Evolutionary conservation across 2,888 invertebrate genomes (phyloP), one percentile per base, ranked within the genome.

Genomic region (Cryptus armator): DNA sequence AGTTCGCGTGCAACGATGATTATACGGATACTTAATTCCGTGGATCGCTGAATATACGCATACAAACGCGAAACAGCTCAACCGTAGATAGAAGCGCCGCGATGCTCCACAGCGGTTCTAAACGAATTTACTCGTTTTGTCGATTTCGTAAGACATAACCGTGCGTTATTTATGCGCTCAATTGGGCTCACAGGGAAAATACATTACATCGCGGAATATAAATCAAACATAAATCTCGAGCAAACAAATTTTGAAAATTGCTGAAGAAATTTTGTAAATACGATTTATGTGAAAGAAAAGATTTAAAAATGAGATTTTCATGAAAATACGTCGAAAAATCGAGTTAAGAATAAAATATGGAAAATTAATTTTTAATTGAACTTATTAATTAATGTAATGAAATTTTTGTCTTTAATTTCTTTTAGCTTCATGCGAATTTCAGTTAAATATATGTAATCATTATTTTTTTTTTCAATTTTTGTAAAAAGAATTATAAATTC

Each of bases 21-120:
- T 90, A 89, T 85, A 90, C 89, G 89, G 87, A 81, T 86, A 87
- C 87, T 89, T 89, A 84, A 87, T 79, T 88, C 75, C 80, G 81
- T 72, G 76, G 66, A 78, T 86, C 43, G 70, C n/a, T 70, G 71
- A 44, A 53, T 76, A 81, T 71, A 19, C 24, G 72, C 66, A 44
- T 19, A 66, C 68, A 29, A 44, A 37, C 56, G 56, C 51, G 53
- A 16, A 12, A 51, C 72, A 16, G 9, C n/a, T n/a, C 9, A 44
- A 53, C 44, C 14, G 14, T 43, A 37, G 19, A 77, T 43, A 37
- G 19, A 77, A 9, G 19, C 32, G 37, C 4, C 53, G 14, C 1
- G 14, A 48, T 64, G 64, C 32, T 56, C 37, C 37, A 51, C 48
- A 12, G 24, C 43, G 46, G 59, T 64, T 37, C 29, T 43, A 56